Evolutionary conservation across 2,797 vertebrate genomes (phyloP), one percentile per base, ranked within the genome.

Genomic region (Hydrophis major): DNA sequence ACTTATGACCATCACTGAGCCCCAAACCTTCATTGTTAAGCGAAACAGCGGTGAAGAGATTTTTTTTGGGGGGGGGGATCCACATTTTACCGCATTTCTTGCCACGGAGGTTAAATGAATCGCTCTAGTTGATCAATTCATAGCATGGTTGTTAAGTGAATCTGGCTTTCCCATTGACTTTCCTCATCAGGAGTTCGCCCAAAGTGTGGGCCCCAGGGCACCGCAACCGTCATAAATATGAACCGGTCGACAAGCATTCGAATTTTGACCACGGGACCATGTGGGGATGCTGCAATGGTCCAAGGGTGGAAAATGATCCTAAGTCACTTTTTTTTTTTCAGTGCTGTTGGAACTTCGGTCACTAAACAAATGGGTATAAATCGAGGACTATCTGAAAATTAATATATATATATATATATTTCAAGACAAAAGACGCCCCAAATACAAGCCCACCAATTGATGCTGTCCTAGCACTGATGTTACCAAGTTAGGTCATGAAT

Each of bases 181-280:
- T 66, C 50, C 22, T 27, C 1, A 3, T 63, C 11, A 2, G 28
- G n/a, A 14, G 28, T 4, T 13, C 2, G 2, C 50, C 12, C 0
- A n/a, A 63, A 63, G 0, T 3, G 11, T 63, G 61, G 4, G 4
- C 61, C 27, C 61, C 4, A 1, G 27, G 27, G 13, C 12, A 13
- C 0, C 4, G 11, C 61, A 2, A 28, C 61, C 61, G 0, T 28
- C 61, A 2, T 66, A n/a, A 28, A n/a, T 66, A 66, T 13, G 61
- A 66, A n/a, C 14, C n/a, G 6, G 14, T 32, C 0, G n/a, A 2
- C 13, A 7, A 18, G 14, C 1, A 5, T 69, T 2, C 6, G 6
- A 69, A 69, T 69, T 16, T 32, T 69, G n/a, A 18, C 32, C 66
- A n/a, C 0, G n/a, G n/a, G n/a, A 69, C n/a, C 59, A 2, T 0